These are phyloP conservation scores for Caracal caracal DNA, from an alignment of 2,113 vertebrate species.

Conservation along the genomic window DNA sequence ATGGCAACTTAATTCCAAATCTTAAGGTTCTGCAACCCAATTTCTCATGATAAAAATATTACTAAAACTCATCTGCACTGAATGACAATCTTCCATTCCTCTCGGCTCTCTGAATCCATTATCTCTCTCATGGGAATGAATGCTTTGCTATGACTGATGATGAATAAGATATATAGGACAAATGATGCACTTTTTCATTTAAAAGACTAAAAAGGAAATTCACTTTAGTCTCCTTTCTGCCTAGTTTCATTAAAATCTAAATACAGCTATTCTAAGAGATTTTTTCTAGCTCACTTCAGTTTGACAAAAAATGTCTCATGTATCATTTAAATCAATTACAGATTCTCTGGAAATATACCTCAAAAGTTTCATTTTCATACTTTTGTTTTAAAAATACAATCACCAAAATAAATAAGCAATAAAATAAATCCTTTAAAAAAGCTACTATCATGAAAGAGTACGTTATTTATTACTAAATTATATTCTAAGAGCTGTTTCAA, in stretches of 20 bases:
- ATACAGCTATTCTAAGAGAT: constrained; percentile 74
- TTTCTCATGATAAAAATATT: constrained; percentile 82
- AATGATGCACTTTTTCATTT: constrained; percentile 77
- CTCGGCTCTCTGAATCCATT: constrained; percentile 74
- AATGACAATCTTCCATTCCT: constrained; percentile 82
- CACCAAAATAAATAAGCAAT: constrained; percentile 31
- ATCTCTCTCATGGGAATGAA: constrained; percentile 77
- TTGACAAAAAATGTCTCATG: constrained; percentile 57
- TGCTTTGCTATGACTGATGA: constrained; percentile 75
- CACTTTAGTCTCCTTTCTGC: constrained; percentile 67
- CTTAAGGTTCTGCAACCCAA: constrained; percentile 76
- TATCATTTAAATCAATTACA: constrained; percentile 70
- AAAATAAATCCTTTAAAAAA: not conserved
- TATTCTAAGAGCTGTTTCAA: not conserved
- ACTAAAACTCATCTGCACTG: constrained; percentile 80
- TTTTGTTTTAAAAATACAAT: constrained; percentile 36
- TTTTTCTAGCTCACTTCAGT: constrained; percentile 69
- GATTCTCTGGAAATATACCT: constrained; percentile 59
- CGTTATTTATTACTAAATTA: not conserved
- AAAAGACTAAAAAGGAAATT: constrained; percentile 77
- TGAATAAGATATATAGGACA: constrained; percentile 77
- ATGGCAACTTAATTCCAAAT: constrained; percentile 79
- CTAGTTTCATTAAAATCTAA: constrained; percentile 73
- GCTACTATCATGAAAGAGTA: not conserved
- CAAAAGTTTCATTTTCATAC: constrained; percentile 51